These are phyloP conservation scores for Pyrrhura leucotis DNA, from an alignment of 2,797 vertebrate genomes.

Conservation along the genomic window DNA sequence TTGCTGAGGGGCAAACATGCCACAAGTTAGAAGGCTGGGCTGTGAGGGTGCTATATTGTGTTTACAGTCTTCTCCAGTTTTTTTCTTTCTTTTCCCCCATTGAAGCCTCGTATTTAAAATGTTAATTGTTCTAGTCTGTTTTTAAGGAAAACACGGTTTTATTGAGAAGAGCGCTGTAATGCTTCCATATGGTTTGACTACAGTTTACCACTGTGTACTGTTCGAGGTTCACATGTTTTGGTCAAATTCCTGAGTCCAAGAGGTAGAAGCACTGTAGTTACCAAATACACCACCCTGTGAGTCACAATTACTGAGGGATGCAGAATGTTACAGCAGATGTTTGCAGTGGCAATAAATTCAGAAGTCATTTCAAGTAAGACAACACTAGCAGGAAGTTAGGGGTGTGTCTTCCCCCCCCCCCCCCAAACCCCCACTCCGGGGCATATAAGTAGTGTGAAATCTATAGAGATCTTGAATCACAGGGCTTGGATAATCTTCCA, in stretches of 20 bases:
- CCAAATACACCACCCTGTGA: rapidly evolving
- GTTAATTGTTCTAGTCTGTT: not conserved
- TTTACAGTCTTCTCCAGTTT: not conserved
- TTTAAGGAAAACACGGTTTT: not conserved
- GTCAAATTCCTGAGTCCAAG: not conserved
- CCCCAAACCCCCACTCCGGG: rapidly evolving
- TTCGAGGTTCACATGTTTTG: not conserved
- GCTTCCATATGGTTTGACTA: not conserved
- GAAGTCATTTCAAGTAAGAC: not conserved
- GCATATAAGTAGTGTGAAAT: not conserved
- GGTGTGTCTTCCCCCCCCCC: rapidly evolving
- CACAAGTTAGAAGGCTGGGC: not conserved
- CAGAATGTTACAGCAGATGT: not conserved
- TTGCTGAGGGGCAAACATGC: not conserved
- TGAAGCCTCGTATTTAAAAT: not conserved
- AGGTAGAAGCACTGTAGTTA: not conserved
- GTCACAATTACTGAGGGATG: not conserved
- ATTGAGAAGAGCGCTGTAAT: rapidly evolving
- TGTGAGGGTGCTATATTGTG: not conserved
- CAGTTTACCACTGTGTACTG: rapidly evolving
- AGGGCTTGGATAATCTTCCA: not conserved
- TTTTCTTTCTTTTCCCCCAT: not conserved
- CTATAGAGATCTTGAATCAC: not conserved
- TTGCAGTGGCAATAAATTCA: not conserved
- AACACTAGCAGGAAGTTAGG: rapidly evolving